phyloP scores from a whole-genome alignment of 2,113 vertebrate genomes.

The Thunnus maccoyii region DNA sequence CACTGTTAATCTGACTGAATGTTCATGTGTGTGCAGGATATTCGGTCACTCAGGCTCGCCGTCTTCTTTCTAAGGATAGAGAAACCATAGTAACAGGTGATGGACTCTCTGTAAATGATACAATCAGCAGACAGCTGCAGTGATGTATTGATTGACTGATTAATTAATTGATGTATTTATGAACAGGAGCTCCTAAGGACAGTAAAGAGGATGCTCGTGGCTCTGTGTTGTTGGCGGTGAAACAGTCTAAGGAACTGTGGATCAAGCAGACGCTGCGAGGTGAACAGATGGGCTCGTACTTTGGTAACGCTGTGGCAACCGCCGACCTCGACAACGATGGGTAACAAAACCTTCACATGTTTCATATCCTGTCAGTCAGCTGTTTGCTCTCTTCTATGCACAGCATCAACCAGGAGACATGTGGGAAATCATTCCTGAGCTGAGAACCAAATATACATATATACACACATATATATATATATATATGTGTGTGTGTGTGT shows the following conservation, averaged over 20 bases:
- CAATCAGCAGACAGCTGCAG: background rate
- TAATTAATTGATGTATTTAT: background rate
- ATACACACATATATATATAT: no score
- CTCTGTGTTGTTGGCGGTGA: constrained; percentile 82
- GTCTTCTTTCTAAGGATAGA: constrained; percentile 61
- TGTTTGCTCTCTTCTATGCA: no score
- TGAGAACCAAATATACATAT: no score
- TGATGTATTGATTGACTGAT: background rate
- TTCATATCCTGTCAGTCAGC: background rate
- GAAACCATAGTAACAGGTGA: constrained; percentile 78
- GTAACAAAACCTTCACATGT: constrained; percentile 70
- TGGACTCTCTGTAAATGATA: background rate
- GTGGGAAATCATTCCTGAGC: no score
- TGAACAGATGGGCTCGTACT: constrained; percentile 93
- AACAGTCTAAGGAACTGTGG: constrained; percentile 37
- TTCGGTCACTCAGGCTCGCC: constrained; percentile 63
- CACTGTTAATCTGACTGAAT: no score
- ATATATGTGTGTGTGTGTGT: no score
- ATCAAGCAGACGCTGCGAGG: constrained; percentile 80
- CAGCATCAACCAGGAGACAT: no score
- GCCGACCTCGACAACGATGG: constrained; percentile 91
- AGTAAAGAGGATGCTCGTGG: constrained; percentile 80
- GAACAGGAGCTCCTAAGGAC: constrained; percentile 90
- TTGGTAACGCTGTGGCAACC: constrained; percentile 90
- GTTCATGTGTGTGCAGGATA: constrained; percentile 65